Evolutionary conservation across 2,797 vertebrate genomes (phyloP), one percentile per base, ranked within the genome.

Genomic region (Xenops minutus): DNA sequence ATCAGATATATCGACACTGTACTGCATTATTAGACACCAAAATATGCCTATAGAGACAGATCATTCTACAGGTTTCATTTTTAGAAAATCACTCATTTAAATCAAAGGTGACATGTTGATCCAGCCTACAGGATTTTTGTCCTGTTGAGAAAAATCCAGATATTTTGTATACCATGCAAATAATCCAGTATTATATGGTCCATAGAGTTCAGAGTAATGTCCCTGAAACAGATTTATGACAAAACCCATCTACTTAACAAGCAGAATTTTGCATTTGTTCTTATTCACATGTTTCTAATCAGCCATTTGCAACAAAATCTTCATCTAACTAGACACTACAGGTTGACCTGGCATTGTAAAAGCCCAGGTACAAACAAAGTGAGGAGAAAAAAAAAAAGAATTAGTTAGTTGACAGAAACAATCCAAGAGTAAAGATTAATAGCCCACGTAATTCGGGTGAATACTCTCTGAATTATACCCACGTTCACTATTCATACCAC

Each of bases 61-160:
- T 69, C 5, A 32, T 56, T 29, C 30, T 36, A 2, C 12, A 54
- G 34, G 56, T 41, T 85, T 30, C 67, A 5, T 41, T 66, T 62
- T 27, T 39, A 41, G 34, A 55, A 96, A 91, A 87, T 71, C 78
- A 93, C 17, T 9, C 30, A 18, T 82, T 83, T 88, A 89, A 87
- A 93, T 83, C 49, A 83, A 63, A 87, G 34, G 4, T 15, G 16
- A 58, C n/a, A 59, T 0, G 32, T 27, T 85, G 56, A 87, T 55
- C 51, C 30, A 68, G 48, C 15, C 68, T 26, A 89, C 20, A 36
- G 36, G 68, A 84, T 90, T 86, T 73, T 51, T 69, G n/a, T 69
- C 80, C 58, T n/a, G 7, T 51, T 55, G 27, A 85, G 63, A 88
- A 86, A 93, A 85, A 55, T 11, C 12, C 36, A 64, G 51, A 48